Evolutionary conservation across 2,797 vertebrate genomes (phyloP), one percentile per base, ranked within the genome.

Genomic region (Labeo calbasu): DNA sequence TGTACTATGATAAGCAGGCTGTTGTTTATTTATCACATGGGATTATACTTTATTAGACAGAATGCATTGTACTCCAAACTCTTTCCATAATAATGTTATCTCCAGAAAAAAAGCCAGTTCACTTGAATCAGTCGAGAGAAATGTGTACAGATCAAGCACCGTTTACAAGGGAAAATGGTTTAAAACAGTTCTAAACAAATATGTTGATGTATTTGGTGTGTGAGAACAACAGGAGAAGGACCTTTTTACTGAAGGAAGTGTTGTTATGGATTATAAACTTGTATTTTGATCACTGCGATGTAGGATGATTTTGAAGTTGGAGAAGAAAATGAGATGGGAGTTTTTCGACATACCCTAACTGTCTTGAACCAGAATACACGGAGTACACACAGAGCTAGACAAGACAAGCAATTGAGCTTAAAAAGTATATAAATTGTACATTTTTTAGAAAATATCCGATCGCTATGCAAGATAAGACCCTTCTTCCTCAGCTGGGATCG

Each of bases 1-100:
- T 46, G 7, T 43, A 75, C 63, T 65, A 43, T n/a, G 28, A 55
- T 75, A 75, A 55, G 28, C 50, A 75, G 50, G 51, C n/a, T 53
- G 7, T 55, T 21, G 10, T 21, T 75, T 75, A 36, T 55, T 36
- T 36, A n/a, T 55, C 28, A 75, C 72, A 75, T n/a, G 4, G 25
- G 50, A 21, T 51, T 21, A 28, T 8, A 21, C 7, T 72, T 32
- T 50, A 53, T 73, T 53, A 28, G 23, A 17, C 15, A 51, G 9
- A 10, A 51, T 10, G 48, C 5, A 25, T 19, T 66, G 61, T 14
- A 63, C 28, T 28, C 23, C 23, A 61, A 6, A 25, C 59, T 61
- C 23, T 61, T 61, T 23, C n/a, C 59, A 61, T 25, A 14, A 63
- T 7, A 63, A 28, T 63, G 13, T 17, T 63, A 15, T 28, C 61